Conservation (phyloP, 2,888 invertebrate genomes). For the Eupithecia pulchellata region DNA sequence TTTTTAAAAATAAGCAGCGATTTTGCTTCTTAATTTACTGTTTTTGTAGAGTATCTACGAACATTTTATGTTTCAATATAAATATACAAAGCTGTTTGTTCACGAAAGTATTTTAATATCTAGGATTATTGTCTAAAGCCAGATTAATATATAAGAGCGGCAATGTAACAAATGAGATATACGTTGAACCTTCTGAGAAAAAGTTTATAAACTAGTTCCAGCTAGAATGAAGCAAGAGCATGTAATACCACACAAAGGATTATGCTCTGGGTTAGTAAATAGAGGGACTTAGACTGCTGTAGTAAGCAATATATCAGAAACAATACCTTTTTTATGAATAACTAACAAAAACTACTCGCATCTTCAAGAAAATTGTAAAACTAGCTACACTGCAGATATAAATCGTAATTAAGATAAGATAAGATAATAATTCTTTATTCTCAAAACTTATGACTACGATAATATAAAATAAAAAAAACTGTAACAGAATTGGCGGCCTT, state of each 20-base stretch:
- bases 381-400: no score
- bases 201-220: slow-evolving; percentile 10
- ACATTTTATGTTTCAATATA: neutral
- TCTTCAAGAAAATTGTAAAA: neutral
- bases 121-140: neutral
- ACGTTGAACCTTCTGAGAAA: slow-evolving; percentile 10
- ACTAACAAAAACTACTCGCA: neutral
- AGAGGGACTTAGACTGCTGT: slow-evolving; percentile 14
- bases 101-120: no score
- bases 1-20: no score
- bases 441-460: no score
- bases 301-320: neutral
- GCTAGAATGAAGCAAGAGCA: slow-evolving; percentile 14
- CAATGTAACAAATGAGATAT: slow-evolving; percentile 10
- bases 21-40: no score
- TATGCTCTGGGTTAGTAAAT: slow-evolving; percentile 19
- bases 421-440: no score
- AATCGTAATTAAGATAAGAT: neutral
- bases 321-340: neutral
- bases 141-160: neutral
- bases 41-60: neutral
- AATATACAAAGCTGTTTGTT: neutral
- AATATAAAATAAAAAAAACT: no score
- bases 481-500: no score
- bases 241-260: slow-evolving; percentile 25